Percentiles rank a stretch among this genome's conserved stretches.
These are phyloP conservation scores for Spicauda simplicius DNA, from an alignment of 2,888 invertebrate genomes.

Conservation along the genomic window DNA sequence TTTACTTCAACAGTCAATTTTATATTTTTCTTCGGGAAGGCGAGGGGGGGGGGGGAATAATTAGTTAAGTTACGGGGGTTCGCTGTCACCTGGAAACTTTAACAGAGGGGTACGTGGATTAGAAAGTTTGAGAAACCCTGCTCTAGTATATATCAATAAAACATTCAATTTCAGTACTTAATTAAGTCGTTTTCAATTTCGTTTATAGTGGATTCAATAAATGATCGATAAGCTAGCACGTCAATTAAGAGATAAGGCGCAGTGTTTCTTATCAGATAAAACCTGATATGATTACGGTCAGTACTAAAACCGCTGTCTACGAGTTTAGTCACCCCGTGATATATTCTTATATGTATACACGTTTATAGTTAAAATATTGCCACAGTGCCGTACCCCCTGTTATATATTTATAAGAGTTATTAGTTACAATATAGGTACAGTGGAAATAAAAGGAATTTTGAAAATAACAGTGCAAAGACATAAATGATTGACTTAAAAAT, in stretches of 20 bases:
- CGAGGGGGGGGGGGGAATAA: too few relatives aligned
- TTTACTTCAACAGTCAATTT: too few relatives aligned
- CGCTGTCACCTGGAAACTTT: too few relatives aligned
- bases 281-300: conserved; percentile 36
- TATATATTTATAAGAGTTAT: neutral
- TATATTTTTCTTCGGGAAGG: too few relatives aligned
- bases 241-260: conserved; percentile 34
- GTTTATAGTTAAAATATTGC: neutral
- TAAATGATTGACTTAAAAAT: too few relatives aligned
- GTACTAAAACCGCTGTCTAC: conserved; percentile 14
- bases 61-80: too few relatives aligned
- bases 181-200: conserved; percentile 17
- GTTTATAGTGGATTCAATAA: conserved; percentile 32
- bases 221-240: conserved; percentile 29
- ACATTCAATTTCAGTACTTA: neutral
- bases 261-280: conserved; percentile 32
- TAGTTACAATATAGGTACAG: neutral
- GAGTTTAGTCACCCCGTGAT: neutral
- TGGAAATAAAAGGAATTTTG: neutral
- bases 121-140: too few relatives aligned
- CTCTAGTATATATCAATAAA: neutral
- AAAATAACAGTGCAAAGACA: too few relatives aligned
- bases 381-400: neutral
- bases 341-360: neutral
- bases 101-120: too few relatives aligned